Evolutionary conservation across 1,140 invertebrate genomes (phyloP), one percentile per base, ranked within the genome.

Genomic region (Steinernema khuongi): DNA sequence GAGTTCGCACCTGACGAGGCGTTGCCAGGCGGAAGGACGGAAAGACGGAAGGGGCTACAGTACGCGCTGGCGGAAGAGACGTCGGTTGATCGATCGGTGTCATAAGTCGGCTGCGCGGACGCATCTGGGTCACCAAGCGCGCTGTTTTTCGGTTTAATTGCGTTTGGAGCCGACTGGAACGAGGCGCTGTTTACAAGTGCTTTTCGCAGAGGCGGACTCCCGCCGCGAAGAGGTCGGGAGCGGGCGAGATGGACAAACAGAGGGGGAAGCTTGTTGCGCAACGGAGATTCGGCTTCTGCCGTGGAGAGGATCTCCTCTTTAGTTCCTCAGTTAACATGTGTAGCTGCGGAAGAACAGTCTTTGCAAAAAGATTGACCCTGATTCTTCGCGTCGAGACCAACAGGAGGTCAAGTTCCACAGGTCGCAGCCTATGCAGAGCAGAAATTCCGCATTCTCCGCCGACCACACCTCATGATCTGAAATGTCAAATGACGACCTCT

Each of bases 111-210:
- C 36, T 41, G 36, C n/a, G 36, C 36, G 22, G 50, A 26, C 50
- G 50, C 11, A 60, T n/a, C 14, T 17, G 50, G 50, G 50, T 60
- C 50, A 60, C 50, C 14, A 60, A 22, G 50, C 50, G 50, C 26
- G 50, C 50, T 60, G 50, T 60, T 60, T 60, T 60, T 60, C 50
- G 50, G 36, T 26, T 60, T 60, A 60, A 60, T 60, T 60, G 50
- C 50, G 50, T 17, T 60, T 60, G n/a, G 36, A n/a, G 7, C 14
- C 7, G 50, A 22, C 50, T 14, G 7, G 4, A 11, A 60, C 4
- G 50, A 14, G 4, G 50, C 26, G 50, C 50, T 11, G 50, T 11
- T 7, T 60, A 4, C 4, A 17, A 26, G 19, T 60, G 50, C 19
- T 11, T 7, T 60, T 17, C 4, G 19, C 22, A 26, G 36, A n/a